Evolutionary conservation across 2,888 invertebrate species (phyloP).

Genomic region (Thecophora atra): DNA sequence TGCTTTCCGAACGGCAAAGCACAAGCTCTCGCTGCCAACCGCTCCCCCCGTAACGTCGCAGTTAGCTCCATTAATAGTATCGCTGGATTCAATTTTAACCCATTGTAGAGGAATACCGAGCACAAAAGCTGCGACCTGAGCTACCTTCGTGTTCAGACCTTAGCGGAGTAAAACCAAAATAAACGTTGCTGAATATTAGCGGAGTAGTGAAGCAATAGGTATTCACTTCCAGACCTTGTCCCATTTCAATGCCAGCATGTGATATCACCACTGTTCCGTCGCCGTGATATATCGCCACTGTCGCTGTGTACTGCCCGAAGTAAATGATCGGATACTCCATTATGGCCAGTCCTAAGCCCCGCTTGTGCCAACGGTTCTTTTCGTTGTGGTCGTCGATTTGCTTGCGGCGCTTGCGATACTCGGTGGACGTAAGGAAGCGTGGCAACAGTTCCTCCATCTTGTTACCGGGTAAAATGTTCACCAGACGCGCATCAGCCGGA

Average conservation of each 20-base stretch:
- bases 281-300: constrained; percentile 73
- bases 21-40: constrained; percentile 74
- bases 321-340: constrained; percentile 72
- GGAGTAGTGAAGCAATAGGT: neutral
- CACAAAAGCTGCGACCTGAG: constrained; percentile 77
- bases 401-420: constrained; percentile 69
- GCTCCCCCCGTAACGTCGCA: constrained; percentile 74
- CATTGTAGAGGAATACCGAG: constrained; percentile 75
- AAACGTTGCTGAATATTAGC: neutral
- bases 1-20: constrained; percentile 70
- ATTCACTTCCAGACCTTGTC: constrained; percentile 71
- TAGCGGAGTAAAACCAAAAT: neutral
- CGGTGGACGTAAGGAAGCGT: constrained; percentile 67
- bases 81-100: constrained; percentile 73
- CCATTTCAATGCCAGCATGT: constrained; percentile 78
- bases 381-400: constrained; percentile 72
- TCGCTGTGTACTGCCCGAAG: constrained; percentile 68
- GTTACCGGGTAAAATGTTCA: constrained; percentile 66
- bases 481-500: constrained; percentile 69
- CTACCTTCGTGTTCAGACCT: constrained; percentile 70
- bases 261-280: constrained; percentile 76
- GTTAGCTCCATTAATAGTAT: constrained; percentile 74
- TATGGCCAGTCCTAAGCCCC: constrained; percentile 74
- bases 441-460: constrained; percentile 66
- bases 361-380: constrained; percentile 76